Evolutionary conservation across 2,888 invertebrate species (phyloP), one percentile per base, ranked within the genome.

Genomic region (Panorpa germanica): DNA sequence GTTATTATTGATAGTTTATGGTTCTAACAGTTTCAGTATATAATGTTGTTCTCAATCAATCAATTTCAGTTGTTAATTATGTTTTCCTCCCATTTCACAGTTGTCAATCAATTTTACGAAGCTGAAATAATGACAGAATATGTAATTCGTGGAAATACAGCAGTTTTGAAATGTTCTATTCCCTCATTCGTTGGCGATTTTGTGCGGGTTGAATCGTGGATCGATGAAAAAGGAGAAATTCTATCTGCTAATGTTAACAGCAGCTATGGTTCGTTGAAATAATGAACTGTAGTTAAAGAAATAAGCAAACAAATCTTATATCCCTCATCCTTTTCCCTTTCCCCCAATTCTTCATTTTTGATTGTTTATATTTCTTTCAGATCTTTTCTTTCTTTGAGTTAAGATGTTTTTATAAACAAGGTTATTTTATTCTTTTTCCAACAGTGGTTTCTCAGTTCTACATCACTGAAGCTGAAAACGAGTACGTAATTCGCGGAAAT

Each of bases 401-500:
- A 32, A 18, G 11, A 5, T 20, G 5, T 32, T 32, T n/a, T 15
- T 25, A 12, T n/a, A n/a, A n/a, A n/a, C n/a, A n/a, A n/a, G n/a
- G 13, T 35, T 35, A 35, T 38, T 38, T 26, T 8, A 19, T 29
- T 31, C 14, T 37, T 39, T 43, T 40, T 40, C 43, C 57, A 59
- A 50, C 64, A 85, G 85, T 83, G 57, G 82, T 85, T 48, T 71
- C 80, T 47, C 85, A 85, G 65, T 72, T 70, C 61, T 86, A 80
- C 65, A 74, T 80, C 57, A 80, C 82, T 44, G 82, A 85, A 61
- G 80, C 86, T 48, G 85, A 85, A 63, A 85, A 88, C 57, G 86
- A 86, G 55, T 88, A 86, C 64, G 86, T 86, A 41, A 88, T 86
- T 53, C 71, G 77, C 48, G 86, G 86, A 41, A 86, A 86, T 60